phyloP scores from a whole-genome alignment of 1,140 invertebrate genomes.

The Meteorus sp. region DNA sequence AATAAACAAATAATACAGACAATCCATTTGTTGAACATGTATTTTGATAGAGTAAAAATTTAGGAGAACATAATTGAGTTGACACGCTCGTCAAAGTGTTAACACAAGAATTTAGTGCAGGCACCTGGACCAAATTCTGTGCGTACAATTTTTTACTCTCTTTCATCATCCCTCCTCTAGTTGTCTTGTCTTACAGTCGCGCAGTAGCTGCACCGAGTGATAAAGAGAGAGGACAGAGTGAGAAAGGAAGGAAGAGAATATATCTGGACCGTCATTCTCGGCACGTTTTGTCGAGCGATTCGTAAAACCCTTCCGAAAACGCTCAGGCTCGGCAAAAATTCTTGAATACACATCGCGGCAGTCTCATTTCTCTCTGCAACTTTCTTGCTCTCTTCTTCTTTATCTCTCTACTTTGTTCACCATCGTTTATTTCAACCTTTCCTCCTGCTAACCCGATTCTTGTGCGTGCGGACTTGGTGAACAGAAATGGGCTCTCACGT shows the following conservation, averaged over 20 bases:
- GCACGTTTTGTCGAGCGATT: constrained; percentile 32
- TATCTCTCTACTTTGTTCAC: neutral
- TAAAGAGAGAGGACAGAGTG: too few relatives aligned
- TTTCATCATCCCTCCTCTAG: neutral
- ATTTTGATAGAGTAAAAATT: constrained; percentile 4
- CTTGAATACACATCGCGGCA: constrained; percentile 25
- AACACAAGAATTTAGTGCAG: constrained; percentile 12
- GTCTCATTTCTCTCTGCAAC: constrained; percentile 30
- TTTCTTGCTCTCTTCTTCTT: constrained; percentile 23
- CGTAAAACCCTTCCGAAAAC: constrained; percentile 29
- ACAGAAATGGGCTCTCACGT: neutral
- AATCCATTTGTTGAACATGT: too few relatives aligned
- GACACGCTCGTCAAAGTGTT: constrained; percentile 15
- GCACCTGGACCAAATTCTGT: constrained; percentile 7
- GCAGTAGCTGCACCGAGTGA: too few relatives aligned
- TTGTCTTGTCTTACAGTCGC: neutral
- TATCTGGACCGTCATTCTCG: constrained; percentile 27
- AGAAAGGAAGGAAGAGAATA: too few relatives aligned
- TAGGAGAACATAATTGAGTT: constrained; percentile 5
- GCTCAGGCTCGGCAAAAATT: constrained; percentile 28
- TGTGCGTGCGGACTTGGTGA: neutral
- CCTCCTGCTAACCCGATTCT: constrained; percentile 14
- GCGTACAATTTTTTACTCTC: neutral
- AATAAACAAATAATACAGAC: too few relatives aligned
- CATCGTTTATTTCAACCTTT: constrained; percentile 16